Conservation (phyloP, 2,797 vertebrate genomes). For the Ctenosaura bakeri region DNA sequence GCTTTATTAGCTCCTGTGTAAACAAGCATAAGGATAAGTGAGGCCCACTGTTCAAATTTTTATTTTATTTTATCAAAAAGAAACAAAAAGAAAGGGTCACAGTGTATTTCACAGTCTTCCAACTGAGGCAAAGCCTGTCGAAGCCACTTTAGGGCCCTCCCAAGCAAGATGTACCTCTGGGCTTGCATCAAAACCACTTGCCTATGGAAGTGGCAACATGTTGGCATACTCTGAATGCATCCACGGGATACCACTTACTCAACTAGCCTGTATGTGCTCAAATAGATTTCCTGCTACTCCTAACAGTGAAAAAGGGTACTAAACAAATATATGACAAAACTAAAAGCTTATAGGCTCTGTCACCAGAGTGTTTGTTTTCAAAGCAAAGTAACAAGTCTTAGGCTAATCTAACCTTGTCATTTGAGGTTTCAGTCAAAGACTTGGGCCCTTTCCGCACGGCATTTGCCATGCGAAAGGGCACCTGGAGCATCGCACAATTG, state of each 20-base stretch:
- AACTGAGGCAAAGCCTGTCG: too few species aligned
- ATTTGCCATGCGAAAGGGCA: too few species aligned
- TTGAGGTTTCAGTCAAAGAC: slow-evolving; percentile 3
- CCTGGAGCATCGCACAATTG: too few species aligned
- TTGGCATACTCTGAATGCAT: neutral
- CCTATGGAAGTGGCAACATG: neutral
- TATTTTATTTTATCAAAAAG: neutral
- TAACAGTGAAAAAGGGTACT: neutral
- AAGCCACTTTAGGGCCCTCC: neutral
- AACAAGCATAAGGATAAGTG: neutral
- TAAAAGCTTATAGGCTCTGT: too few species aligned
- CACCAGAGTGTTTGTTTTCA: neutral
- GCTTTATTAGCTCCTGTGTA: neutral
- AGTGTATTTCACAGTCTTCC: neutral
- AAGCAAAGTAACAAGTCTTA: neutral
- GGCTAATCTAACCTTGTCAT: neutral
- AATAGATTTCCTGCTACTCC: neutral
- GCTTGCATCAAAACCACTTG: neutral
- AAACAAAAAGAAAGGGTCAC: neutral
- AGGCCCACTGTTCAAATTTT: neutral
- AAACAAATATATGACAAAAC: neutral
- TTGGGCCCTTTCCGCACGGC: neutral
- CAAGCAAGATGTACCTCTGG: neutral
- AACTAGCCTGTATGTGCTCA: neutral
- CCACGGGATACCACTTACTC: neutral